These are phyloP conservation scores for Pyxicephalus adspersus DNA, from an alignment of 2,113 vertebrate species.

Conservation along the genomic window DNA sequence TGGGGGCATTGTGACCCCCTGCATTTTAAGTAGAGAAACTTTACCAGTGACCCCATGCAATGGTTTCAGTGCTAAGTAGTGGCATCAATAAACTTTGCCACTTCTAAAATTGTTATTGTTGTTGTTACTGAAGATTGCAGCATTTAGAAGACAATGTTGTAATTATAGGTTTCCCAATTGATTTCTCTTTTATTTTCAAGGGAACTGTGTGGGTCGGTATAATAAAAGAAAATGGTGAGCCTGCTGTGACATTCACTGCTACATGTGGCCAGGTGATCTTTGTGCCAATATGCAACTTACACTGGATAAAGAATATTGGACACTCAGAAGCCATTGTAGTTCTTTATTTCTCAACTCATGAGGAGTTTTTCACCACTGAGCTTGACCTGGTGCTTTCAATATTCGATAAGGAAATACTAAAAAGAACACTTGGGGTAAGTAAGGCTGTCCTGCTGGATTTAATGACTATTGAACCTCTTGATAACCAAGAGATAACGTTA, in stretches of 20 bases:
- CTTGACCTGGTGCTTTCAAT: background rate
- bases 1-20: too few species aligned
- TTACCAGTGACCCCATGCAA: too few species aligned
- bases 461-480: too few species aligned
- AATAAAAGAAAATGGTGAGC: background rate
- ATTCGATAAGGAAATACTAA: background rate
- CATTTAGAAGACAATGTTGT: too few species aligned
- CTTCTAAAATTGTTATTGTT: too few species aligned
- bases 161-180: too few species aligned
- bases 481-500: too few species aligned
- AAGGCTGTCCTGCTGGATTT: too few species aligned
- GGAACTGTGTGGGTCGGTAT: slow-evolving; percentile 8
- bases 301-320: slow-evolving; percentile 14
- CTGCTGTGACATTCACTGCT: background rate
- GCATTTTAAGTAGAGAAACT: too few species aligned
- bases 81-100: too few species aligned
- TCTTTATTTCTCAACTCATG: slow-evolving; percentile 2
- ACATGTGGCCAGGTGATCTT: background rate
- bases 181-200: background rate
- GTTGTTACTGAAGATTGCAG: too few species aligned
- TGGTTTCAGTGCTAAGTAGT: too few species aligned
- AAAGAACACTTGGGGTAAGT: slow-evolving; percentile 2
- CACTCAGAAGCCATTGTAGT: background rate
- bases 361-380: slow-evolving; percentile 5
- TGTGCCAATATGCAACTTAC: background rate